Percentiles rank a stretch among this genome's conserved stretches.
Evolutionary conservation across 2,888 invertebrate genomes (phyloP).

Genomic region (Megastigmus dorsalis): DNA sequence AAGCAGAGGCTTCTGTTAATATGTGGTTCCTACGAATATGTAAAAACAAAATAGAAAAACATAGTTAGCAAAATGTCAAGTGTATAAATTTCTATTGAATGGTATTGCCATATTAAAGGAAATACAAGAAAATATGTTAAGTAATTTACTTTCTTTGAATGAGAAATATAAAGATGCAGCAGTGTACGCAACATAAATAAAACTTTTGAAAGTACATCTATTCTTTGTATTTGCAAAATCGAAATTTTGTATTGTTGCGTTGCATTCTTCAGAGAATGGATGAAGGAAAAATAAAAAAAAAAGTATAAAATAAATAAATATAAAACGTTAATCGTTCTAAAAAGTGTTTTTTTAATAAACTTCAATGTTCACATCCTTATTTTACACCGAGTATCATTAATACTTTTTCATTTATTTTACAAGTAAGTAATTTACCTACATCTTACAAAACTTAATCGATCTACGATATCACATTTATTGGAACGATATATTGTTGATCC

Average conservation of each 20-base stretch:
- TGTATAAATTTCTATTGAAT: constrained; percentile 47
- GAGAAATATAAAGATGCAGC: constrained; percentile 2
- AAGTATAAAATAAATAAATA: constrained; percentile 52
- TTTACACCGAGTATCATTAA: constrained; percentile 15
- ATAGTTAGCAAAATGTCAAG: constrained; percentile 44
- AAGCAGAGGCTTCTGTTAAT: constrained; percentile 49
- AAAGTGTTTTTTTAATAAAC: constrained; percentile 22
- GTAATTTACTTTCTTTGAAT: constrained; percentile 26
- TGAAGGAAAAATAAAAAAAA: constrained; percentile 27
- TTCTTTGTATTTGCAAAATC: constrained; percentile 35
- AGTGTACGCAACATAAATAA: constrained; percentile 32
- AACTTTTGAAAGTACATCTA: constrained; percentile 40
- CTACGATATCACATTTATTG: constrained; percentile 70
- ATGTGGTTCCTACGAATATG: constrained; percentile 50
- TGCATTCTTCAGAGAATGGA: constrained; percentile 21
- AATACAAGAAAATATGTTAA: constrained; percentile 19
- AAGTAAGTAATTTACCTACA: constrained; percentile 27
- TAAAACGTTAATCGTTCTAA: constrained; percentile 44
- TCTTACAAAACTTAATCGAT: constrained; percentile 11
- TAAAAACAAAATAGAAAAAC: constrained; percentile 46
- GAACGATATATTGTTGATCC: constrained; percentile 88
- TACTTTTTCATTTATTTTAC: constrained; percentile 28
- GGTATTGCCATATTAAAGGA: constrained; percentile 2
- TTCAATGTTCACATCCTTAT: constrained; percentile 11
- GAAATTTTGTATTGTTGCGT: constrained; percentile 36